Evolutionary conservation across 2,888 invertebrate genomes (phyloP).

Genomic region (Thereva nobilitata): DNA sequence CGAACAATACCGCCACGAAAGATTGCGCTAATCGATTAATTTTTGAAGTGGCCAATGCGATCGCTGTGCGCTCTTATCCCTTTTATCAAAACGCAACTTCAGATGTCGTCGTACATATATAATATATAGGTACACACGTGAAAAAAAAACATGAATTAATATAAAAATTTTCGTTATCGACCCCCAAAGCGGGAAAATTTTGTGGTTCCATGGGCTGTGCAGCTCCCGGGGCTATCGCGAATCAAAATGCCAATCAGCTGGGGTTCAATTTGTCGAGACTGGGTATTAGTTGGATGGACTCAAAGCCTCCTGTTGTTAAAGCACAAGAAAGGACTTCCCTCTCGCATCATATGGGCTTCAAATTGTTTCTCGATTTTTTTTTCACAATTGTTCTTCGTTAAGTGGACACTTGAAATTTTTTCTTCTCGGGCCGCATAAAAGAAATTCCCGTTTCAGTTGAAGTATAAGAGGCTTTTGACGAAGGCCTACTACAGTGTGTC

Average conservation of each 20-base stretch:
- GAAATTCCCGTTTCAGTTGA: conserved; percentile 37
- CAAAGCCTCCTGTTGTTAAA: conserved; percentile 23
- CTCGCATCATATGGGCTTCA: conserved; percentile 33
- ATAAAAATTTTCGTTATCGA: conserved; percentile 3
- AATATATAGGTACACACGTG: neutral
- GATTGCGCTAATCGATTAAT: conserved; percentile 36
- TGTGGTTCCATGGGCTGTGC: conserved; percentile 5
- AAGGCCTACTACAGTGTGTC: conserved; percentile 30
- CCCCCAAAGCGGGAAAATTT: conserved; percentile 30
- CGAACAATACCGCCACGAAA: conserved; percentile 8
- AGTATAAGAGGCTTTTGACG: conserved; percentile 35
- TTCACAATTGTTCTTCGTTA: conserved; percentile 35
- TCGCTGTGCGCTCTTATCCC: conserved; percentile 4
- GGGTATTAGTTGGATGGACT: conserved; percentile 5
- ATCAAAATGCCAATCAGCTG: too few relatives aligned
- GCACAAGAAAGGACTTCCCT: conserved; percentile 29
- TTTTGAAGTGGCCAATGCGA: conserved; percentile 34
- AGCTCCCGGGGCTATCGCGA: too few relatives aligned
- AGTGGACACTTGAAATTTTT: conserved; percentile 35
- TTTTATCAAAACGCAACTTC: neutral
- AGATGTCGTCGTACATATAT: neutral
- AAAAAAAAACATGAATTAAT: neutral
- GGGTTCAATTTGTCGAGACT: too few relatives aligned
- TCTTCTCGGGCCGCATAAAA: conserved; percentile 29
- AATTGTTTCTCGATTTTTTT: conserved; percentile 35